These are phyloP conservation scores for Marmota monax DNA, from an alignment of 2,113 vertebrate species.

Conservation along the genomic window DNA sequence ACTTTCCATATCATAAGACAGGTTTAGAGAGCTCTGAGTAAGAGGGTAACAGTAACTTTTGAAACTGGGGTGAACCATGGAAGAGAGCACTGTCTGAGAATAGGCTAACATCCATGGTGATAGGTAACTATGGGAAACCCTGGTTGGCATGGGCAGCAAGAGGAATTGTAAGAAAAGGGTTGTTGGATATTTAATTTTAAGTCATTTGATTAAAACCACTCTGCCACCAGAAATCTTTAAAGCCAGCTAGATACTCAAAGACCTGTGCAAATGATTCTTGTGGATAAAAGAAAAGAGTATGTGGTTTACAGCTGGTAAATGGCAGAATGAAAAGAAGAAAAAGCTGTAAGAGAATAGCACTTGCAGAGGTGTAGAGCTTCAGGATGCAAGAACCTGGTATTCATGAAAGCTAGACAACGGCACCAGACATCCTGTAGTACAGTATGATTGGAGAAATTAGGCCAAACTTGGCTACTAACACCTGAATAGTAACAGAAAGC, in stretches of 20 bases:
- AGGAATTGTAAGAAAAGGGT: slow-evolving; percentile 5
- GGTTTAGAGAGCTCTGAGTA: neutral
- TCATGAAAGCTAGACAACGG: neutral
- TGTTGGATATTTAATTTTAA: neutral
- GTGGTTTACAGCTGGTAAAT: neutral
- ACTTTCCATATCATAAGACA: neutral
- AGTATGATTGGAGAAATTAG: neutral
- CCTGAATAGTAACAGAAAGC: neutral
- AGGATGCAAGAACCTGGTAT: neutral
- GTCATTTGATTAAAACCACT: slow-evolving; percentile 3
- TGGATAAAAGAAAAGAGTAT: neutral
- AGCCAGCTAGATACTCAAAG: neutral
- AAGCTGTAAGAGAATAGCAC: neutral
- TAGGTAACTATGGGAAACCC: neutral
- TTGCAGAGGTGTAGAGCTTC: neutral
- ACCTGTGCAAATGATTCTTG: neutral
- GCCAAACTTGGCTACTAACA: neutral
- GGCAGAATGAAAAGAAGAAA: neutral
- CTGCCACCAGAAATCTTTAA: neutral
- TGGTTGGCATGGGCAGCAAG: no score
- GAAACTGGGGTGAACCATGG: neutral
- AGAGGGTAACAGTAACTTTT: neutral
- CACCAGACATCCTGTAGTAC: neutral
- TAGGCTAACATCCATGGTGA: rapidly evolving
- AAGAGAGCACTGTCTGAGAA: neutral